Evolutionary conservation across 2,888 invertebrate species (phyloP), one percentile per base, ranked within the genome.

Genomic region (Acanthoscelides obtectus): DNA sequence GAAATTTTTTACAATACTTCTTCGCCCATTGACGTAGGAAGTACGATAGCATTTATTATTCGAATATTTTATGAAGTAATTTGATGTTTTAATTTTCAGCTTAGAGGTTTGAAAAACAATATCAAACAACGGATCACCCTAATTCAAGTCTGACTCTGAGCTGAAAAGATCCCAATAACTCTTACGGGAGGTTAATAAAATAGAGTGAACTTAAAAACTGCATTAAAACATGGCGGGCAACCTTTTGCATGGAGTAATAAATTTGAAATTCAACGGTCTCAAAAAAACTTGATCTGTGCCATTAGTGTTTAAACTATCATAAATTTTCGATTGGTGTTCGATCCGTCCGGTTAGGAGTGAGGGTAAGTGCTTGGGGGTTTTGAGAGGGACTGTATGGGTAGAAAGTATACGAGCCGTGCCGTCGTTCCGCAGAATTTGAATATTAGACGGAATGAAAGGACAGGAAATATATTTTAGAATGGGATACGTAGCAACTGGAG

Each of bases 251-350:
- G 77, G 76, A 76, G 79, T 76, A 73, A 81, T 82, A 82, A 81
- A 82, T 82, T 79, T 79, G 77, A 79, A 80, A 81, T 79, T 79
- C 80, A 80, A 77, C 80, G 77, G 77, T 78, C 80, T 82, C 80
- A 81, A 80, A 81, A 79, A 79, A 79, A 79, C 74, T 79, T 79
- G 79, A 80, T 81, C 76, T 78, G 78, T 81, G 78, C 82, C 81
- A 82, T 82, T 82, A 82, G 80, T 75, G 81, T 78, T 82, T 83
- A 84, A 84, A 84, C 82, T 81, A 81, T 84, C 83, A 84, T 84
- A 84, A 84, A 84, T 84, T 79, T 80, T 78, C 82, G 81, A 84
- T 84, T 82, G 82, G 82, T 79, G 83, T 81, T 81, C 83, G 81
- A 83, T 82, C 77, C 75, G 78, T 79, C 75, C 80, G 80, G 80